Conservation (phyloP, 2,797 vertebrate species). For the Enteromius paludinosus region DNA sequence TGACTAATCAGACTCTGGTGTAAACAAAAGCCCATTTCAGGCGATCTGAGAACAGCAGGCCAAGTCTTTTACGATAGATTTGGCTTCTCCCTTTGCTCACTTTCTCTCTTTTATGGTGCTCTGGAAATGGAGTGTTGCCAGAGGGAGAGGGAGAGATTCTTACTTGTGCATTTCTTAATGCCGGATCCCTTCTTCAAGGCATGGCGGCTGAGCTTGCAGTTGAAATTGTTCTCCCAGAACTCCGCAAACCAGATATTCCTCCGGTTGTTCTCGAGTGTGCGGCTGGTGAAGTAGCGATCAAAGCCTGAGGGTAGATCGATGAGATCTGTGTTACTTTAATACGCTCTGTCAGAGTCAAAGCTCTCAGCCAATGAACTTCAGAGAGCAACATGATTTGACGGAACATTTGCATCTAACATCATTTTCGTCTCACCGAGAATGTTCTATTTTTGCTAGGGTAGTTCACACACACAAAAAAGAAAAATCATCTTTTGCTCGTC, state of each 20-base stretch:
- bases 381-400: conserved; percentile 10
- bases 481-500: conserved; percentile 5
- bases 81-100: conserved; percentile 28
- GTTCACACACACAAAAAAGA: background rate
- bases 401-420: conserved; percentile 24
- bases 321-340: conserved; percentile 55
- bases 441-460: background rate
- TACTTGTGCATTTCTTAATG: conserved; percentile 98
- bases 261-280: conserved; percentile 97
- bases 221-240: conserved; percentile 99
- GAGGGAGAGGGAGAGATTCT: conserved; percentile 69
- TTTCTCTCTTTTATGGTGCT: conserved; percentile 64
- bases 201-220: conserved; percentile 95
- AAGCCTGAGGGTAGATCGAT: conserved; percentile 82
- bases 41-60: conserved; percentile 40
- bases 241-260: conserved; percentile 99
- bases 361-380: conserved; percentile 34
- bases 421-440: background rate
- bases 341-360: conserved; percentile 44
- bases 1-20: conserved; percentile 43
- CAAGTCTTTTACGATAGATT: conserved; percentile 53
- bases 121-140: conserved; percentile 48
- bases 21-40: conserved; percentile 37
- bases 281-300: conserved; percentile 97
- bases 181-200: conserved; percentile 93